Percentiles rank a stretch among this genome's conserved stretches.
Evolutionary conservation across 2,888 invertebrate species (phyloP).

Genomic region (Thereva unica): DNA sequence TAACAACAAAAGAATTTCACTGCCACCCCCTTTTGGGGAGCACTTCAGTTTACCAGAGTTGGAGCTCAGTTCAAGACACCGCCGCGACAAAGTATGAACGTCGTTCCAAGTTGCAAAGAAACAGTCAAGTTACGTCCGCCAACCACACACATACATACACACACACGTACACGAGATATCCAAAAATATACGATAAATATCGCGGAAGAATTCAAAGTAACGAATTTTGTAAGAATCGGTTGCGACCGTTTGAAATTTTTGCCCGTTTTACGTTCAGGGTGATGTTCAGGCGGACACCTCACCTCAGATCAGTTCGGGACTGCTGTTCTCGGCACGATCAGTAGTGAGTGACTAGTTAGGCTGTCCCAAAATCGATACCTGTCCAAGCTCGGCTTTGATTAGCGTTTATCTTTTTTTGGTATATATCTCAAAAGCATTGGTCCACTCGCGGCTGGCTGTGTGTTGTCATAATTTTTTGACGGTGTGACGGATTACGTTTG

Average conservation of each 20-base stretch:
- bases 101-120: conserved; percentile 10
- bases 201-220: conserved; percentile 14
- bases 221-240: too few relatives aligned
- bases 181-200: conserved; percentile 16
- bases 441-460: conserved; percentile 2
- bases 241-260: too few relatives aligned
- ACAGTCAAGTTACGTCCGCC: conserved; percentile 12
- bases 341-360: conserved; percentile 9
- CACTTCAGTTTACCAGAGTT: not conserved
- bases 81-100: conserved; percentile 17
- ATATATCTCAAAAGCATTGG: conserved; percentile 19
- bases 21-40: conserved; percentile 13
- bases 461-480: conserved; percentile 22
- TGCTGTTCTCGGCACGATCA: not conserved
- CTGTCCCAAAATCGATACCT: not conserved
- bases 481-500: conserved; percentile 19
- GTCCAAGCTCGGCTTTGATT: conserved; percentile 21
- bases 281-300: conserved; percentile 15
- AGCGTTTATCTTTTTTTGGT: conserved; percentile 8
- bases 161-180: conserved; percentile 10
- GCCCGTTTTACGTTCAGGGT: too few relatives aligned
- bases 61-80: conserved; percentile 21
- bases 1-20: conserved; percentile 4
- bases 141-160: not conserved
- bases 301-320: conserved; percentile 20